Percentiles rank a stretch among this genome's conserved stretches.
Conservation (phyloP, 92 coral and sea anemone species). For the Zoanthus gigantus region DNA sequence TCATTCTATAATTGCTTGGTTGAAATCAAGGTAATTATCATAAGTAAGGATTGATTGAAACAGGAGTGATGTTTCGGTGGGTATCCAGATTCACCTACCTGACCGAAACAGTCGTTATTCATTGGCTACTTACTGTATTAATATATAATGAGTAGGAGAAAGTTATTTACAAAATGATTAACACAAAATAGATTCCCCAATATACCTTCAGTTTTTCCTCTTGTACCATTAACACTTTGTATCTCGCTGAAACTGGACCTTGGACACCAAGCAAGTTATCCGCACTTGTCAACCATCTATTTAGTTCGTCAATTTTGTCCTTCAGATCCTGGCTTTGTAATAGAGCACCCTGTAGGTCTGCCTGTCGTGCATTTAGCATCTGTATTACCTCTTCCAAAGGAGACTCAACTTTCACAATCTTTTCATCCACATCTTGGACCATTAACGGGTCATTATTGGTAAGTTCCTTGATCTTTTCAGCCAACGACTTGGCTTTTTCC, state of each 20-base stretch:
- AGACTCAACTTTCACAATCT: slow-evolving; percentile 74
- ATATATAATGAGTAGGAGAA: too few species aligned
- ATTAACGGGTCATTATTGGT: slow-evolving; percentile 78
- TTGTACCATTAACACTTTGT: slow-evolving; percentile 83
- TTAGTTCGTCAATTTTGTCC: slow-evolving; percentile 85
- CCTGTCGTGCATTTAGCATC: slow-evolving; percentile 77
- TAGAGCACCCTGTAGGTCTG: slow-evolving; percentile 81
- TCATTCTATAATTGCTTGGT: too few species aligned
- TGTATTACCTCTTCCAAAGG: slow-evolving; percentile 74
- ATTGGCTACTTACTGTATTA: too few species aligned
- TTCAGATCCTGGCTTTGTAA: slow-evolving; percentile 87
- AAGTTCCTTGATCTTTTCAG: slow-evolving; percentile 77
- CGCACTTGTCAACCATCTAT: slow-evolving; percentile 85
- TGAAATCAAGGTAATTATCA: too few species aligned
- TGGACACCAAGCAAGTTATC: slow-evolving; percentile 80
- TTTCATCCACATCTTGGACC: slow-evolving; percentile 76
- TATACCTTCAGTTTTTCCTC: slow-evolving; percentile 88
- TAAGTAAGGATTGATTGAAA: too few species aligned
- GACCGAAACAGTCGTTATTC: too few species aligned
- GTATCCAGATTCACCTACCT: too few species aligned
- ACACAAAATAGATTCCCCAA: not conserved
- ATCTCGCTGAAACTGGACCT: slow-evolving; percentile 93
- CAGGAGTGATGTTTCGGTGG: too few species aligned
- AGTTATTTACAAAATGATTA: not conserved
- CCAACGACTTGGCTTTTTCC: slow-evolving; percentile 85